Base-by-base conservation (phyloP, 2,113 vertebrate species). In the Vulpes ferrilata region DNA sequence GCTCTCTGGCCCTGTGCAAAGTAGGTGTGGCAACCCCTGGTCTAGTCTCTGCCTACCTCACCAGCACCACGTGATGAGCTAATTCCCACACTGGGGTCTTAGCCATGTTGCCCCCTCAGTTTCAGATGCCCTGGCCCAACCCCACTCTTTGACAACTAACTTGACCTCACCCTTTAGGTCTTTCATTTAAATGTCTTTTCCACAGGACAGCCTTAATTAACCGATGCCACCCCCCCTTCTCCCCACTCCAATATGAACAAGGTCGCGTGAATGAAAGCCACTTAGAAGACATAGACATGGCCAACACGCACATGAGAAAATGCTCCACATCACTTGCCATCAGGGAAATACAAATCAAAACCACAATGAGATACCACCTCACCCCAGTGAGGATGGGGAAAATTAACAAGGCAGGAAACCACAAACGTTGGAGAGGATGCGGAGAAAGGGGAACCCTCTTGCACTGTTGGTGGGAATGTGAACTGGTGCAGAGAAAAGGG, bases 131-230 rank as follows among this genome's bases (percentile, higher is more conserved):
- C 32, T 53, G 23, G 23, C 48, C 10, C 6, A 90, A 16, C 2
- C 17, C 2, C 16, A 25, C 0, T 80, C n/a, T 64, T 80, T n/a
- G 93, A 64, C 8, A 69, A n/a, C 3, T 64, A 69, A 62, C 43
- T 90, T 30, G 2, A 90, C 80, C 25, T 76, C 32, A 11, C 23
- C 62, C 35, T 30, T 81, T 19, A 84, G n/a, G 43, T 51, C n/a
- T 71, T 96, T 94, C 48, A 79, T 76, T 79, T 38, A 79, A 96
- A 90, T 84, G 20, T 62, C 51, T 83, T 35, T 67, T 85, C 43
- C 65, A 86, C 3, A 30, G 64, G 17, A 80, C 4, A 81, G 8
- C 3, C 15, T 55, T 48, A 55, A 0, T 4, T 82, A 35, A 19
- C 19, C 48, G 7, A 35, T 3, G 4, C 3, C 17, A 32, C 12